Percentiles rank a stretch among this genome's conserved stretches.
phyloP scores from a whole-genome alignment of 2,888 invertebrate genomes.

The Phymatocera aterrima region DNA sequence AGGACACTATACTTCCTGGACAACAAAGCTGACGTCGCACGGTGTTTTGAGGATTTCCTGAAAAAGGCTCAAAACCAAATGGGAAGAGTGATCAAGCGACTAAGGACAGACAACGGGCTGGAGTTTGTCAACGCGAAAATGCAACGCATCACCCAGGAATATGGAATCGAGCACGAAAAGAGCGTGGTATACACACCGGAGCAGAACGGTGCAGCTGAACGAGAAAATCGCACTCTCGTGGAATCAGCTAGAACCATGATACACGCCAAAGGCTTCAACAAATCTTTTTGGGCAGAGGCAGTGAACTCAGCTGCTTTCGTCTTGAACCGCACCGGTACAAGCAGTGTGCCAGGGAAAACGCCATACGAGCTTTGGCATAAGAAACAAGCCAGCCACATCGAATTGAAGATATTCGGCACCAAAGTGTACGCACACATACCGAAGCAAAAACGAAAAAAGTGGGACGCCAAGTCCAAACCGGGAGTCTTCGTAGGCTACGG shows the following conservation, averaged over 20 bases:
- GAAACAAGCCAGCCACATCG: slow-evolving; percentile 34
- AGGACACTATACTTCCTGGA: slow-evolving; percentile 49
- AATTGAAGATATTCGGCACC: slow-evolving; percentile 57
- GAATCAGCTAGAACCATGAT: slow-evolving; percentile 54
- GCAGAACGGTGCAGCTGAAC: slow-evolving; percentile 56
- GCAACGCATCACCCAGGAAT: slow-evolving; percentile 22
- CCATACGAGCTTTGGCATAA: slow-evolving; percentile 63
- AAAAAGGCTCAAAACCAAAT: slow-evolving; percentile 31
- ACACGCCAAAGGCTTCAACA: slow-evolving; percentile 52
- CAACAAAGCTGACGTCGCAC: slow-evolving; percentile 41
- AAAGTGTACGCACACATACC: slow-evolving; percentile 64
- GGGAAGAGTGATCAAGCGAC: slow-evolving; percentile 38
- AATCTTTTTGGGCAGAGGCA: slow-evolving; percentile 70
- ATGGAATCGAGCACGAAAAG: slow-evolving; percentile 51
- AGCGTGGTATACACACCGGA: slow-evolving; percentile 51
- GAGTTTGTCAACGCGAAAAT: slow-evolving; percentile 51
- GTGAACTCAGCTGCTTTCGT: slow-evolving; percentile 65
- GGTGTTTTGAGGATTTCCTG: slow-evolving; percentile 43
- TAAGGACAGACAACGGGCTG: slow-evolving; percentile 52
- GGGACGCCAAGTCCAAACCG: slow-evolving; percentile 50
- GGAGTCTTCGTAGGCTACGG: slow-evolving; percentile 62
- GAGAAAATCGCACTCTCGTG: slow-evolving; percentile 64
- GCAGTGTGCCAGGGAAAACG: slow-evolving; percentile 55
- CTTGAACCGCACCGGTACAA: slow-evolving; percentile 64
- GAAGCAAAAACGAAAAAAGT: slow-evolving; percentile 56